Evolutionary conservation across 2,797 vertebrate species (phyloP).

Genomic region (Carapus acus): DNA sequence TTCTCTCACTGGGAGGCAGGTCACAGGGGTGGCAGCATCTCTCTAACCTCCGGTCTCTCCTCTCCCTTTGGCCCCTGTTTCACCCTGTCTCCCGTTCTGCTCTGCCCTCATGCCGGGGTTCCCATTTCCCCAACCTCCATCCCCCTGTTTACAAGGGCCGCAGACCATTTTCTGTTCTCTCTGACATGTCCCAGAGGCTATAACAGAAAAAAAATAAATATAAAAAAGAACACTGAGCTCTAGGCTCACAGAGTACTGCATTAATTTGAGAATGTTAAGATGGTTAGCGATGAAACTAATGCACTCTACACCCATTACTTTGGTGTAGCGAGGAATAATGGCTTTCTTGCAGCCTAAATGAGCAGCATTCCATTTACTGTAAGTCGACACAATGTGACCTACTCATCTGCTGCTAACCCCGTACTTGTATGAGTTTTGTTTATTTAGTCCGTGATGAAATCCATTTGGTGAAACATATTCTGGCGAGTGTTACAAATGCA

Average conservation of each 20-base stretch:
- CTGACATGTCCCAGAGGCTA: constrained; percentile 49
- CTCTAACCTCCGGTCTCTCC: constrained; percentile 34
- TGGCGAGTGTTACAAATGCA: no score
- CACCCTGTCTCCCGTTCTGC: constrained; percentile 6
- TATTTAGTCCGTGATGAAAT: not conserved
- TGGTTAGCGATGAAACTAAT: constrained; percentile 10
- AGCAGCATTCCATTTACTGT: not conserved
- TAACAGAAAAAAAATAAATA: constrained; percentile 39
- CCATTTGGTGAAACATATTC: not conserved
- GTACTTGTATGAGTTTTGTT: no score
- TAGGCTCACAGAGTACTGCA: constrained; percentile 17
- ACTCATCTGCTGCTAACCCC: not conserved
- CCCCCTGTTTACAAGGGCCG: constrained; percentile 44
- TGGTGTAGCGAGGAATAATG: not conserved
- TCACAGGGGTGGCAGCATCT: constrained; percentile 39
- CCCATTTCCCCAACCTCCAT: constrained; percentile 9
- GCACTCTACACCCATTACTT: not conserved
- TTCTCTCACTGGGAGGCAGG: constrained; percentile 47
- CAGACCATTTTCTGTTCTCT: constrained; percentile 45
- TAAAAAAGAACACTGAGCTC: constrained; percentile 34
- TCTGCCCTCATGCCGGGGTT: constrained; percentile 17
- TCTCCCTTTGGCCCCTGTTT: constrained; percentile 21
- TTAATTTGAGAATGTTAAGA: not conserved
- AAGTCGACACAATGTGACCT: not conserved
- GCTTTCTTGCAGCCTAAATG: not conserved